Conservation (phyloP, 1,140 invertebrate genomes). For the Periplaneta americana region DNA sequence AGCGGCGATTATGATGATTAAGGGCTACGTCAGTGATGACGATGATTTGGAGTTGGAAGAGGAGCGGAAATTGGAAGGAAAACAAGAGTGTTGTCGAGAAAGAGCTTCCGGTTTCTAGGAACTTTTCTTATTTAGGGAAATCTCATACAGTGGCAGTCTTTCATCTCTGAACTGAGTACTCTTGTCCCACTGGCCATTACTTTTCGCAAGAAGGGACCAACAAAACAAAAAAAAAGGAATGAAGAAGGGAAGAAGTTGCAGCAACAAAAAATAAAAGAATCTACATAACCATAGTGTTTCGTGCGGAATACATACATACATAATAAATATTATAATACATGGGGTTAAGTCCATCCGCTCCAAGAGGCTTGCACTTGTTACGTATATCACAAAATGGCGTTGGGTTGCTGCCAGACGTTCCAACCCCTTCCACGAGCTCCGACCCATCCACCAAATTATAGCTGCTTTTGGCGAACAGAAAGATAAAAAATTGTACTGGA, state of each 20-base stretch:
- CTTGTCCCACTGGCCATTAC: background rate
- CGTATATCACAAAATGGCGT: constrained; percentile 8
- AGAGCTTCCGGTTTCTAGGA: background rate
- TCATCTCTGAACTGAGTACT: background rate
- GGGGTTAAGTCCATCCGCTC: background rate
- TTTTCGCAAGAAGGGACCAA: background rate
- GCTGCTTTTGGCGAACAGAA: background rate
- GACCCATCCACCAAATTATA: constrained; percentile 6
- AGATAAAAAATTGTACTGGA: background rate
- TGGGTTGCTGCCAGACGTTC: background rate
- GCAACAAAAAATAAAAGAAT: background rate
- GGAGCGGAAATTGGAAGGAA: background rate
- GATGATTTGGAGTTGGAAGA: too few species aligned
- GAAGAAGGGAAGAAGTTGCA: background rate
- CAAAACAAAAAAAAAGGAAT: background rate
- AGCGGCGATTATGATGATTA: too few species aligned
- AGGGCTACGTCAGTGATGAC: too few species aligned
- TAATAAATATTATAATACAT: constrained; percentile 7
- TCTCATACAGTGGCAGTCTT: background rate
- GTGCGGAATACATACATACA: constrained; percentile 9
- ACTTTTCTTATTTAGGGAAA: background rate
- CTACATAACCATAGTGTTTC: background rate
- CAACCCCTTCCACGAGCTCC: background rate
- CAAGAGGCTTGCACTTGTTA: constrained; percentile 1
- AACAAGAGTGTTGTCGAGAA: background rate